phyloP scores from a whole-genome alignment of 2,888 invertebrate species.

The Myathropa florea region DNA sequence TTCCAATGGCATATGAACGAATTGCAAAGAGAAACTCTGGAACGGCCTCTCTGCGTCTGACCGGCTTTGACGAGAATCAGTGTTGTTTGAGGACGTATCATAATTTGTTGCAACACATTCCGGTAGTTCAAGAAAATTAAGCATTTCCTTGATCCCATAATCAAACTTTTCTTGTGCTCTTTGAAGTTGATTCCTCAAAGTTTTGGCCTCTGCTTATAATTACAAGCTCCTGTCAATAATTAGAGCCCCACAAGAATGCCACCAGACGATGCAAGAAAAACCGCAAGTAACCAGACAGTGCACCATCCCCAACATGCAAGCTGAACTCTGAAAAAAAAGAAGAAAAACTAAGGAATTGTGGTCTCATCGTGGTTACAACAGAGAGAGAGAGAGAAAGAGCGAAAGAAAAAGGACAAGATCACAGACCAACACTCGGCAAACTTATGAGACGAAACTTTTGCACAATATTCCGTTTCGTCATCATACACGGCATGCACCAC shows the following conservation, averaged over 20 bases:
- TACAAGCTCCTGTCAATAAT: neutral
- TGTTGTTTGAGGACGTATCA: too few species aligned
- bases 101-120: too few species aligned
- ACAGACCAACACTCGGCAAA: slow-evolving; percentile 32
- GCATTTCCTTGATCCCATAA: neutral
- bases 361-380: slow-evolving; percentile 11
- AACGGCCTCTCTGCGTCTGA: too few species aligned
- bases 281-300: slow-evolving; percentile 28
- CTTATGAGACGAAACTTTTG: slow-evolving; percentile 64
- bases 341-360: neutral
- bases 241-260: neutral
- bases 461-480: slow-evolving; percentile 34
- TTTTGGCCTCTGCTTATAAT: neutral
- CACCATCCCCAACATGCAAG: slow-evolving; percentile 13
- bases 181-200: neutral
- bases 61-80: too few species aligned
- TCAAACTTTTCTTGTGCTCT: neutral
- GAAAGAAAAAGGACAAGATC: slow-evolving; percentile 20
- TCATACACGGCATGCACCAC: slow-evolving; percentile 19
- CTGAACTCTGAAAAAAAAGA: slow-evolving; percentile 1
- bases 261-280: neutral
- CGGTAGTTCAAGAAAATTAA: neutral
- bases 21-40: too few species aligned
- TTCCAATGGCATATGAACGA: too few species aligned
- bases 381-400: neutral